phyloP scores from a whole-genome alignment of 2,113 vertebrate species.

The Pycnonotus jocosus region DNA sequence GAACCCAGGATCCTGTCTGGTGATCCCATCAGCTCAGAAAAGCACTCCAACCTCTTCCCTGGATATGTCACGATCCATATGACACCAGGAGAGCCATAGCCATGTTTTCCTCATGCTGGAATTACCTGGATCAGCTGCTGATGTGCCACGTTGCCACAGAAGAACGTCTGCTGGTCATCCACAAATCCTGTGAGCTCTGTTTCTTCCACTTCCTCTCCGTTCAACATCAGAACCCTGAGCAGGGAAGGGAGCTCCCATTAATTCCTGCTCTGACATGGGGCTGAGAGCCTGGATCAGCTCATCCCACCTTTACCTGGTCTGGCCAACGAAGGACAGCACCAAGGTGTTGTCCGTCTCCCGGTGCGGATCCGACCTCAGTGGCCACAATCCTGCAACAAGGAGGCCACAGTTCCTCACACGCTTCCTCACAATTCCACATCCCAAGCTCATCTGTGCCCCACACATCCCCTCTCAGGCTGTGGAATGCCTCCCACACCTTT shows the following conservation, averaged over 20 bases:
- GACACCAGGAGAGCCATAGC: background rate
- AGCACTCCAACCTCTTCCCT: background rate
- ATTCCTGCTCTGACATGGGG: accelerated
- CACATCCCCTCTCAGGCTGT: accelerated
- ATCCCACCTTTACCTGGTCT: constrained; percentile 83
- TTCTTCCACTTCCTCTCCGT: constrained; percentile 96
- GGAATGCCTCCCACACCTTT: constrained; percentile 77
- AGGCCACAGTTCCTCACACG: background rate
- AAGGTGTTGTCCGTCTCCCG: constrained; percentile 93
- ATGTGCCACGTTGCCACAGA: constrained; percentile 94
- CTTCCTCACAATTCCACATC: background rate
- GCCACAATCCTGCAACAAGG: constrained; percentile 85
- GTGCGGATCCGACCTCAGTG: constrained; percentile 86
- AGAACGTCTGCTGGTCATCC: constrained; percentile 98
- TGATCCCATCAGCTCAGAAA: background rate
- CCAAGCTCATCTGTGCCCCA: background rate
- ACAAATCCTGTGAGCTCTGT: constrained; percentile 94
- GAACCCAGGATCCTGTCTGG: background rate
- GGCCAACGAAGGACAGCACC: constrained; percentile 95
- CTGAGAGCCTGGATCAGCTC: background rate
- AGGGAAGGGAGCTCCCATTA: background rate
- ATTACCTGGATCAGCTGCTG: constrained; percentile 93
- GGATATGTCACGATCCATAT: accelerated
- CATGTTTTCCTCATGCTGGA: accelerated
- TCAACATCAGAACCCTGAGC: constrained; percentile 91